A percentile compares a stretch with the other conserved stretches of the same genome.
Evolutionary conservation across 92 coral and sea anemone genomes (phyloP).

Genomic region (Epizoanthus scotinus): DNA sequence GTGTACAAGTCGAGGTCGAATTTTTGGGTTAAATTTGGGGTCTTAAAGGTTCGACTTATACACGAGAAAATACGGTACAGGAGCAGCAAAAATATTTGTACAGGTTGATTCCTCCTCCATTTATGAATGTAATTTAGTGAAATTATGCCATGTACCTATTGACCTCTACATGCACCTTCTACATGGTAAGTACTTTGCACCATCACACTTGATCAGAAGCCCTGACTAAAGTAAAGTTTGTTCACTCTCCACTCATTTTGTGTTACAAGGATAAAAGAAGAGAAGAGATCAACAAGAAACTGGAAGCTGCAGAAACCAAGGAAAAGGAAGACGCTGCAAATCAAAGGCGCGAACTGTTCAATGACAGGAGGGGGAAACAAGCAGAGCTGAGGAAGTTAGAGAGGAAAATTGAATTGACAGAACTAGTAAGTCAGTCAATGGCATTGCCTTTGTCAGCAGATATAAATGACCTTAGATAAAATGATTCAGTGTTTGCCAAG

Average conservation of each 20-base stretch:
- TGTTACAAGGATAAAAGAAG: conserved; percentile 77
- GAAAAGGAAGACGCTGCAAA: conserved; percentile 86
- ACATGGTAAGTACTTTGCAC: too few relatives aligned
- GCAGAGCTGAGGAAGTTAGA: conserved; percentile 82
- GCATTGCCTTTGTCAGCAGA: neutral
- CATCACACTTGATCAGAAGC: too few relatives aligned
- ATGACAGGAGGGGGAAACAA: conserved; percentile 85
- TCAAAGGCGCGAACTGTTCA: conserved; percentile 82
- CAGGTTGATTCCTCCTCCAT: too few relatives aligned
- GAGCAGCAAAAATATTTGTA: too few relatives aligned
- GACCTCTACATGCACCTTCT: too few relatives aligned
- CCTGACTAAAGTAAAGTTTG: neutral
- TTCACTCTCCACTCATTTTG: neutral
- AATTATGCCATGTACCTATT: too few relatives aligned
- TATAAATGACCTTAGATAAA: neutral
- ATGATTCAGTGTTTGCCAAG: neutral
- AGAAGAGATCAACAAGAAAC: conserved; percentile 93
- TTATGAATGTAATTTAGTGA: too few relatives aligned
- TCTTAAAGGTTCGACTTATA: too few relatives aligned
- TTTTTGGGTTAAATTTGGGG: too few relatives aligned
- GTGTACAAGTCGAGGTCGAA: too few relatives aligned
- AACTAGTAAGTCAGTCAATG: conserved; percentile 58
- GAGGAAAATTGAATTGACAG: conserved; percentile 88
- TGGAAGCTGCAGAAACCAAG: conserved; percentile 88
- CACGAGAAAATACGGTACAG: too few relatives aligned